Base-by-base conservation (phyloP, 2,113 vertebrate species). In the Heteronetta atricapilla region DNA sequence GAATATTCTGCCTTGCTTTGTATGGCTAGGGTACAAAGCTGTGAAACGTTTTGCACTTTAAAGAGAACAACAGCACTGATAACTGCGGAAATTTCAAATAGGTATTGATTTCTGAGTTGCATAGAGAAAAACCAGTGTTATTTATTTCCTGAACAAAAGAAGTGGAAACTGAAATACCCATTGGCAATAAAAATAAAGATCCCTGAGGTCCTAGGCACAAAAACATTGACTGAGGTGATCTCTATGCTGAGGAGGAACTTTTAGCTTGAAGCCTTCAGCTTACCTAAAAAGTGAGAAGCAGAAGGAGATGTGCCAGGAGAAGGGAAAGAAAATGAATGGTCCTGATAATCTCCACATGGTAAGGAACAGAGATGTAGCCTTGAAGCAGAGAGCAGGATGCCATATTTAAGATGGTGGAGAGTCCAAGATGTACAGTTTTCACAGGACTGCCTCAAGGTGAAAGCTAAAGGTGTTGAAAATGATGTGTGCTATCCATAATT, bases 401-500 rank as follows among this genome's bases (percentile, higher is more conserved):
- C 2, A 0, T 25, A 5, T 74, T 88, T 75, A 20, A 75, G 63
- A 81, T 36, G 12, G 13, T 75, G 33, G 15, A 44, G 17, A 34
- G 20, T 63, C 22, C 52, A 86, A 89, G 55, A 44, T 33, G 38
- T 21, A 38, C 48, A 82, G 40, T 96, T 97, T 97, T 94, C 56
- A 58, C 59, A 85, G 85, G 52, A 50, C 68, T 89, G 78, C 22
- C 29, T 53, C 90, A 79, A 96, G 66, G 64, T 91, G 34, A 15
- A 80, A 95, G 67, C 55, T 94, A 74, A 94, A 95, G 86, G 68
- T 93, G 74, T 92, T 58, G 86, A 91, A 95, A 80, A 95, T 95
- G 11, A 73, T 50, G 15, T 70, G 62, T 89, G 56, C 89, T 95
- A 82, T 80, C 87, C 5, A 1, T 90, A 75, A 88, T 62, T 69